Evolutionary conservation across 2,888 invertebrate genomes (phyloP), one percentile per base, ranked within the genome.

Genomic region (Phyllotreta striolata): DNA sequence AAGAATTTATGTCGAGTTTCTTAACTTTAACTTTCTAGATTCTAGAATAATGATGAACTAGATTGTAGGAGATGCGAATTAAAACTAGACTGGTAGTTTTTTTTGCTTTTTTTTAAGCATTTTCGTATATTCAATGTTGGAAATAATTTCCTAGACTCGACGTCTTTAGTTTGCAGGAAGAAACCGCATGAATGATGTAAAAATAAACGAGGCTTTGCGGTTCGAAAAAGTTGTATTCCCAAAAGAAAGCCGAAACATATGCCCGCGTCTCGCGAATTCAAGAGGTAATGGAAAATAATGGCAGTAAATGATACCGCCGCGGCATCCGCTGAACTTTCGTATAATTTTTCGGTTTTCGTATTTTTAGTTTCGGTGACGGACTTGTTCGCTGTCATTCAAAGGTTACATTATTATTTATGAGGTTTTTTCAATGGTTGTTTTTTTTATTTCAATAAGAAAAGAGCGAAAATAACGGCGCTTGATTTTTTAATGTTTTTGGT

Each of bases 271-370:
- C 59, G 43, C 51, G 62, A 52, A 59, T 64, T 60, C 52, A 55
- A 55, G 46, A 41, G 59, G 63, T 67, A 66, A 66, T 67, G 67
- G 62, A 62, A 67, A 67, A 54, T 67, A 67, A 67, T 67, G 64
- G 59, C 43, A 12, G 47, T 49, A 55, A 63, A 59, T 59, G 55
- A 63, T 63, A 59, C 63, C 41, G 38, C 44, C 44, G 60, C 54
- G 60, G 44, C 56, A 56, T 56, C 52, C 12, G 24, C 14, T 43
- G 52, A 60, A n/a, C 38, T 49, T 49, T 60, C 38, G 34, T 51
- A 43, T 41, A 43, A 52, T 52, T 59, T 60, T 60, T 44, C 12
- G n/a, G 43, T 60, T 52, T 37, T 24, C 24, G 24, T 24, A 24
- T 24, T 24, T 24, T 24, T 24, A 24, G 24, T 24, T 24, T 24